Conservation (phyloP, 1,140 invertebrate genomes). For the Panagrolaimus sp. region DNA sequence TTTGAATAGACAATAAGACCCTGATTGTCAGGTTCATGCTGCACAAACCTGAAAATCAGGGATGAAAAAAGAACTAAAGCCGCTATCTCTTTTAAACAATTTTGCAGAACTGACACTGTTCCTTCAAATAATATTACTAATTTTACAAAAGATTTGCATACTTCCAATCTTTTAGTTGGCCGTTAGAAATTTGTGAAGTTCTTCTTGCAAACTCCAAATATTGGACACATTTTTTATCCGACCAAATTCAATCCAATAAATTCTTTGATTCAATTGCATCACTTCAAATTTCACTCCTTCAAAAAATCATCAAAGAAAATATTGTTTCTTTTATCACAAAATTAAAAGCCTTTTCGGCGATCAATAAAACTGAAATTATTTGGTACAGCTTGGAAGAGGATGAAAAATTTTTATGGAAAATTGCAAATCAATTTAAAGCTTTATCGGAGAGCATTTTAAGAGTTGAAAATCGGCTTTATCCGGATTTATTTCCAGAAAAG, state of each 20-base stretch:
- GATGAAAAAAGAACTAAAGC: no score
- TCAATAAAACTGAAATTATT: no score
- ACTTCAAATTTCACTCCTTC: slow-evolving; percentile 26
- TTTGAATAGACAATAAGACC: no score
- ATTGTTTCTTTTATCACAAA: slow-evolving; percentile 32
- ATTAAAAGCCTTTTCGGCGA: no score
- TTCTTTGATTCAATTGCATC: slow-evolving; percentile 40
- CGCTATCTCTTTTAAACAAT: no score
- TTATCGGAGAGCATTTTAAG: background rate
- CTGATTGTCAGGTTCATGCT: no score
- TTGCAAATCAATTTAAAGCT: no score
- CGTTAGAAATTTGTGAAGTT: slow-evolving; percentile 35
- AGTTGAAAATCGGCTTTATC: background rate
- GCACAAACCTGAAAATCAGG: no score
- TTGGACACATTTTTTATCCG: slow-evolving; percentile 32
- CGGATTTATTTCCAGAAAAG: slow-evolving; percentile 5
- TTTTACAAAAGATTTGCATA: background rate
- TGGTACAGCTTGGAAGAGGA: no score
- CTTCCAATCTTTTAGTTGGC: background rate
- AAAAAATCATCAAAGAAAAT: slow-evolving; percentile 29
- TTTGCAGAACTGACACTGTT: no score
- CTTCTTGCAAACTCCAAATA: slow-evolving; percentile 31
- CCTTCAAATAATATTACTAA: no score
- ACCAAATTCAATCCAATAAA: slow-evolving; percentile 21
- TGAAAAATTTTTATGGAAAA: no score